Evolutionary conservation across 2,113 vertebrate genomes (phyloP), one percentile per base, ranked within the genome.

Genomic region (Pipa parva): DNA sequence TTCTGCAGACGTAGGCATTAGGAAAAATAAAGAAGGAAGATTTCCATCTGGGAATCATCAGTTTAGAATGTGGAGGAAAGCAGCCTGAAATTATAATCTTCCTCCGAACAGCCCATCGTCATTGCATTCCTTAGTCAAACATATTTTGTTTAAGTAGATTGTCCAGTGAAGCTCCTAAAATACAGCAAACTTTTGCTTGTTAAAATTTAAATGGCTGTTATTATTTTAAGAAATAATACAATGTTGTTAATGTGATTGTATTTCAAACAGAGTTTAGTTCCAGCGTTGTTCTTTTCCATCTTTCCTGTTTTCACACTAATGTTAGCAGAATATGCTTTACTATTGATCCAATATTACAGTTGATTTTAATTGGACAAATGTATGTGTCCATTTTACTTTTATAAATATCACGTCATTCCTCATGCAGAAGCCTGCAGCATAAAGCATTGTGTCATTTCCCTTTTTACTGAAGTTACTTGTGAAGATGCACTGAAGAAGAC

Each of bases 21-120:
- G 71, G 63, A 29, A 71, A 63, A 76, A 79, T 18, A 78, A 81
- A 74, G 78, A 65, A 24, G 29, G 69, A 84, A 9, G 0, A 63
- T 72, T 66, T 56, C 87, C 90, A 92, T 91, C 89, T 92, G 90
- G 89, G 87, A 92, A 82, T 80, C 83, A 91, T 92, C 89, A 88
- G 83, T 79, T 78, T 4, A 25, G 63, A 75, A 75, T 59, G 42
- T 63, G 46, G 59, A 72, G 69, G 75, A 73, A 77, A 75, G 76
- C 76, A 75, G 64, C 78, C 71, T 81, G 78, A 77, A 82, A 73
- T 80, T 79, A 78, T 79, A 74, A 73, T 49, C 11, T 50, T 26
- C 67, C 73, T 78, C 73, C 78, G 80, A 62, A 71, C 46, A 61
- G 80, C 81, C 84, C 65, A 63, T 82, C 79, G 82, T 83, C 79